These are phyloP conservation scores for Vulpes ferrilata DNA, from an alignment of 2,113 vertebrate genomes.

Conservation along the genomic window DNA sequence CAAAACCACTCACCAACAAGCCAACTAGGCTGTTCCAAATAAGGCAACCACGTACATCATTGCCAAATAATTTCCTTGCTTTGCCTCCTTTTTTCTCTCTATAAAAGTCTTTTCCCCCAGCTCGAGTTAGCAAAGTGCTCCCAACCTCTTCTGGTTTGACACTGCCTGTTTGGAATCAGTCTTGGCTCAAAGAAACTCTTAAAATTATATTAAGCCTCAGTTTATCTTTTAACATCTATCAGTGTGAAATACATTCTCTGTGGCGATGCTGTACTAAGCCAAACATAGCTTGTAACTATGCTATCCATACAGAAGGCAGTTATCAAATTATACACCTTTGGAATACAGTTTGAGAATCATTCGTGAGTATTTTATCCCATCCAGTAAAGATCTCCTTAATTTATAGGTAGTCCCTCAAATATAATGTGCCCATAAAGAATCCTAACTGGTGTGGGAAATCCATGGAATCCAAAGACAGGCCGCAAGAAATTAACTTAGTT, in stretches of 20 bases:
- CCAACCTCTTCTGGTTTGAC: background rate
- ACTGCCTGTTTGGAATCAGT: background rate
- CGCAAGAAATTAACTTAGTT: background rate
- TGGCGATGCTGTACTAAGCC: background rate
- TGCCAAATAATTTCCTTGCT: background rate
- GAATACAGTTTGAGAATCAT: background rate
- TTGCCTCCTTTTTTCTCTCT: background rate
- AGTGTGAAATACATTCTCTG: background rate
- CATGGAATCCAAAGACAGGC: background rate
- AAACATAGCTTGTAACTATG: background rate
- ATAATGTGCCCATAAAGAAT: background rate
- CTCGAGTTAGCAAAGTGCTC: background rate
- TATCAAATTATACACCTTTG: constrained; percentile 10
- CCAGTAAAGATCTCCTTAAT: background rate
- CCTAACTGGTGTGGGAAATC: background rate
- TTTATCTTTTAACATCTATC: background rate
- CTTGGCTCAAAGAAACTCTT: background rate
- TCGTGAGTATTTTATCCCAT: background rate
- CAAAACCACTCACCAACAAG: background rate
- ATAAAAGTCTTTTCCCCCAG: background rate
- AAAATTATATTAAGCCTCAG: background rate
- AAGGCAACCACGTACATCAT: background rate
- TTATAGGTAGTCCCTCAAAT: background rate
- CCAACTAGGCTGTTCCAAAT: background rate
- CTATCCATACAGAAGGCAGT: background rate